A percentile compares a stretch with the other conserved stretches of the same genome.
phyloP scores from a whole-genome alignment of 2,797 vertebrate genomes.

The Jordanella pulchra region DNA sequence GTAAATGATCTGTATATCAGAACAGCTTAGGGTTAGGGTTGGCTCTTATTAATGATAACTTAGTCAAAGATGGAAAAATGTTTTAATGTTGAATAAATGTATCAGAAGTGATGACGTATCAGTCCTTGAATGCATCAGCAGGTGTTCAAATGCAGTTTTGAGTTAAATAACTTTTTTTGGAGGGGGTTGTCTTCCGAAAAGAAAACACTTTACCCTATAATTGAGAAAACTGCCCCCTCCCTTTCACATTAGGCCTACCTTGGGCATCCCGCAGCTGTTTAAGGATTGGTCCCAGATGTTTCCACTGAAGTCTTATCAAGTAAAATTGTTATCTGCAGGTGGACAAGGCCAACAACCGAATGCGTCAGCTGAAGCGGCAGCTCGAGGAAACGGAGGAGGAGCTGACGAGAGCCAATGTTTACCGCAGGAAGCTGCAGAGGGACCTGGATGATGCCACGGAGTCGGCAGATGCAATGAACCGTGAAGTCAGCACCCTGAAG shows the following conservation, averaged over 20 bases:
- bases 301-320: background rate
- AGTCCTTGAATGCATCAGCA: background rate
- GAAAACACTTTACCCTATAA: no score
- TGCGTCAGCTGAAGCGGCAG: constrained; percentile 95
- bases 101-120: background rate
- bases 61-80: background rate
- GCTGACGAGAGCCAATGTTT: constrained; percentile 88
- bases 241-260: no score
- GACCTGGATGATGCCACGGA: constrained; percentile 92
- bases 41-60: background rate
- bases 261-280: no score
- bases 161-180: no score
- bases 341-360: constrained; percentile 89
- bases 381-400: constrained; percentile 97
- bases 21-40: background rate
- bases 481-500: constrained; percentile 92
- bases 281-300: no score
- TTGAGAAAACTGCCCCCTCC: no score
- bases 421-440: constrained; percentile 91
- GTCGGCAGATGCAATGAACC: constrained; percentile 87
- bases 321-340: constrained; percentile 69
- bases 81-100: background rate
- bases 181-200: no score
- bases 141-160: background rate
- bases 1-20: background rate